A percentile compares a stretch with the other conserved stretches of the same genome.
These are phyloP conservation scores for Scalopus aquaticus DNA, from an alignment of 2,113 vertebrate species.

Conservation along the genomic window DNA sequence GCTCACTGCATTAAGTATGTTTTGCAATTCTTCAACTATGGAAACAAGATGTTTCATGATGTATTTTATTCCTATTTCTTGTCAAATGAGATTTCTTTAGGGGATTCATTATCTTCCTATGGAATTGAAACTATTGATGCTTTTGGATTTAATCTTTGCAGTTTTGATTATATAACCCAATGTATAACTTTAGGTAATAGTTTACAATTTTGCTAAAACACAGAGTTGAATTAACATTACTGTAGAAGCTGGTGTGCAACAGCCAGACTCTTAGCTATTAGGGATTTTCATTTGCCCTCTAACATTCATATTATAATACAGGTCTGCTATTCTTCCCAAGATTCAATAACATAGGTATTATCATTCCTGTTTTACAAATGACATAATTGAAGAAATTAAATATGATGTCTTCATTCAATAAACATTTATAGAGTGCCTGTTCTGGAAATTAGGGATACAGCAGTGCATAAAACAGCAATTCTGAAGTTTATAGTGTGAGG, in stretches of 20 bases:
- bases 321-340: not conserved
- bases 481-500: not conserved
- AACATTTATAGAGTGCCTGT: not conserved
- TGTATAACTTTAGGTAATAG: not conserved
- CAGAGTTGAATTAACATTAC: conserved; percentile 11
- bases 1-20: not conserved
- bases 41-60: conserved; percentile 39
- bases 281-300: not conserved
- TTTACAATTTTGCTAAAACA: conserved; percentile 33
- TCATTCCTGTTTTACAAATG: not conserved
- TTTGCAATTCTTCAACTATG: not conserved
- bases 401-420: conserved; percentile 22
- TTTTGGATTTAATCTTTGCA: conserved; percentile 26
- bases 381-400: conserved; percentile 44
- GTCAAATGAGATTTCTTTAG: conserved; percentile 31
- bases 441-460: not conserved
- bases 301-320: not conserved
- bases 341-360: not conserved
- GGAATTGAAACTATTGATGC: not conserved
- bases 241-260: not conserved
- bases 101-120: conserved; percentile 12
- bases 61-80: not conserved
- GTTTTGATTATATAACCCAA: conserved; percentile 18
- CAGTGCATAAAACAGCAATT: conserved; percentile 22
- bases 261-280: not conserved